Base-by-base conservation (phyloP, 2,888 invertebrate species). In the Spisula solida region DNA sequence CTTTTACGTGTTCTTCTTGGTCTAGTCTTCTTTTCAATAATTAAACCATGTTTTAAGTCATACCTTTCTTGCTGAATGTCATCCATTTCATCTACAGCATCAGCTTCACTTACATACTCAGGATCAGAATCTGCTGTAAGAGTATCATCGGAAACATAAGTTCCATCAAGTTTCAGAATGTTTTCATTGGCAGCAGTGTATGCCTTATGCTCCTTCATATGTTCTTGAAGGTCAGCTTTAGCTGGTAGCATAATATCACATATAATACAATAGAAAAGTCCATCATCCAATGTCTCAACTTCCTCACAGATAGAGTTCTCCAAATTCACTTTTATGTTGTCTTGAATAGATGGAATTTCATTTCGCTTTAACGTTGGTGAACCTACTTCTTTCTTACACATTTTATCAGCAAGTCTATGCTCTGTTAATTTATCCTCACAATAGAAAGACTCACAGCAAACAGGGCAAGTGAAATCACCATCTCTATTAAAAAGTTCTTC, bases 231-330 rank as follows among this genome's bases (percentile, higher is more conserved):
- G 4, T 82, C 79, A 79, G 82, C 55, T 41, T 83, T 60, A 12
- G 79, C 56, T 41, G 87, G 82, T n/a, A 87, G 60, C 56, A 82
- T 78, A 47, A 55, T 56, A 75, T 83, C 75, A 79, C 87, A 87
- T 5, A 82, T 10, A 51, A 60, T 56, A 56, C 87, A 87, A 31
- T 82, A 82, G 48, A 79, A 87, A n/a, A 87, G 31, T 12, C 75
- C 31, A 41, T 81, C 29, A 16, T 86, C 51, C 5, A 29, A 51
- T 16, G 34, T 31, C 12, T 75, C 31, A 31, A 75, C 20, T 34
- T 75, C 75, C 16, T 75, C 75, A 34, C 31, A 75, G 16, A 70
- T 16, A 14, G 70, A 70, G 10, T 70, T 70, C n/a, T 75, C 75
- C 31, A 75, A 34, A 18, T 75, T 75, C 20, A 12, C 34, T 18